A percentile compares a stretch with the other conserved stretches of the same genome.
Evolutionary conservation across 64 coral and sea anemone genomes (phyloP).

Genomic region (Orbicella faveolata): DNA sequence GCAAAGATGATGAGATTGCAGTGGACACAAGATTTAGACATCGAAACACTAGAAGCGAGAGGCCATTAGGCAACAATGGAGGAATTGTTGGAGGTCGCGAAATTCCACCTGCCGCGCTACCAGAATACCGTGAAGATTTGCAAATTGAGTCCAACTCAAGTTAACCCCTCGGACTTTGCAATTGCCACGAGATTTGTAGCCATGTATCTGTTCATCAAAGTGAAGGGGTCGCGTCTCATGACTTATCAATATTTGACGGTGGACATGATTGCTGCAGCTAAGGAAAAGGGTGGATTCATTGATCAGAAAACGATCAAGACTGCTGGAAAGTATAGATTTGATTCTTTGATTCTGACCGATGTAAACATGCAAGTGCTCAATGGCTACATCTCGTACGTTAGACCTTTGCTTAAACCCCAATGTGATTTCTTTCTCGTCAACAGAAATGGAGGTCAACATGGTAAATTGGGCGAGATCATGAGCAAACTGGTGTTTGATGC

Average conservation of each 20-base stretch:
- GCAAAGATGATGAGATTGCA: no score
- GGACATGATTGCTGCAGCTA: slow-evolving; percentile 22
- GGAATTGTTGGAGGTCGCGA: no score
- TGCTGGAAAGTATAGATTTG: slow-evolving; percentile 59
- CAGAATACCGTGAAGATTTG: no score
- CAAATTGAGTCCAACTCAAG: no score
- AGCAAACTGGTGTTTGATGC: slow-evolving; percentile 55
- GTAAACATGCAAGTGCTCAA: slow-evolving; percentile 11
- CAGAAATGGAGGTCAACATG: slow-evolving; percentile 50
- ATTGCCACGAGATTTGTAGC: not conserved
- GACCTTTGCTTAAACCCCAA: slow-evolving; percentile 5
- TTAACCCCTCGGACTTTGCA: no score
- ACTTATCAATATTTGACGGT: slow-evolving; percentile 41
- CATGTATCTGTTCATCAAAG: slow-evolving; percentile 12
- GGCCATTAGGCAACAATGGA: no score
- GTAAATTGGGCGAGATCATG: slow-evolving; percentile 31
- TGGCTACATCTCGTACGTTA: slow-evolving; percentile 5
- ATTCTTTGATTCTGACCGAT: slow-evolving; percentile 42
- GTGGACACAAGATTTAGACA: no score
- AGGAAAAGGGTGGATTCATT: slow-evolving; percentile 46
- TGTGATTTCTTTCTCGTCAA: slow-evolving; percentile 63
- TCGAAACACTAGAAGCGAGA: no score
- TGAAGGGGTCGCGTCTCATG: slow-evolving; percentile 3
- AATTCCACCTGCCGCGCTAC: no score
- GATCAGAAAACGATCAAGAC: slow-evolving; percentile 58